Evolutionary conservation across 2,113 vertebrate species (phyloP).

Genomic region (Balaeniceps rex): DNA sequence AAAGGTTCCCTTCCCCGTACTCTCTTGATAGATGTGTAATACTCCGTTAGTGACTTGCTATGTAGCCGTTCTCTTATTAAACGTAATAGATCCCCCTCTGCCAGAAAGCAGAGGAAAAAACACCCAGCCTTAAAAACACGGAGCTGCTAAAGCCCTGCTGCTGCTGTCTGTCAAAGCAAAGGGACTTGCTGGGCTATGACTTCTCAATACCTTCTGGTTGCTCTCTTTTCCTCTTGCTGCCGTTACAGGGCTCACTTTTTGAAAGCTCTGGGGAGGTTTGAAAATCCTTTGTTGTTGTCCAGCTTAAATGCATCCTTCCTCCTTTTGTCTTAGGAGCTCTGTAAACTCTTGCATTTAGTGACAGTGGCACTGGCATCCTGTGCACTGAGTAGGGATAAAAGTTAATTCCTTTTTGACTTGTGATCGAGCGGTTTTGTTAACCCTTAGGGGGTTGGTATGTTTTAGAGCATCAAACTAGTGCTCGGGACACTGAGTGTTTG

Average conservation of each 20-base stretch:
- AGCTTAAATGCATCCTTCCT: not conserved
- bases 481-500: not conserved
- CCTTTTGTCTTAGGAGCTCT: not conserved
- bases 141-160: constrained; percentile 62
- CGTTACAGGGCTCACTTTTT: not conserved
- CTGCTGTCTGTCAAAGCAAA: constrained; percentile 73
- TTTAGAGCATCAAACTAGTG: not conserved
- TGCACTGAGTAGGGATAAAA: constrained; percentile 25
- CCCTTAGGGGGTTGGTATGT: not conserved
- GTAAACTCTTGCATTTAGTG: not conserved
- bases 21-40: constrained; percentile 34
- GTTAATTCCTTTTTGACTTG: constrained; percentile 60
- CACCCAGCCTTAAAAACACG: constrained; percentile 21
- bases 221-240: not conserved
- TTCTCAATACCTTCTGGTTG: not conserved
- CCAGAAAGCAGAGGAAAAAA: constrained; percentile 45
- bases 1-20: not conserved
- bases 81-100: constrained; percentile 60
- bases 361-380: not conserved
- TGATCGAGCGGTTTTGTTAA: constrained; percentile 33
- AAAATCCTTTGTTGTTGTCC: not conserved
- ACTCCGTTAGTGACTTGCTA: constrained; percentile 26
- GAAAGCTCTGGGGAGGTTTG: not conserved
- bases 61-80: constrained; percentile 49
- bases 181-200: not conserved